Percentiles rank a stretch among this genome's conserved stretches.
phyloP scores from a whole-genome alignment of 92 coral and sea anemone species.

The Zoanthus gigantus region DNA sequence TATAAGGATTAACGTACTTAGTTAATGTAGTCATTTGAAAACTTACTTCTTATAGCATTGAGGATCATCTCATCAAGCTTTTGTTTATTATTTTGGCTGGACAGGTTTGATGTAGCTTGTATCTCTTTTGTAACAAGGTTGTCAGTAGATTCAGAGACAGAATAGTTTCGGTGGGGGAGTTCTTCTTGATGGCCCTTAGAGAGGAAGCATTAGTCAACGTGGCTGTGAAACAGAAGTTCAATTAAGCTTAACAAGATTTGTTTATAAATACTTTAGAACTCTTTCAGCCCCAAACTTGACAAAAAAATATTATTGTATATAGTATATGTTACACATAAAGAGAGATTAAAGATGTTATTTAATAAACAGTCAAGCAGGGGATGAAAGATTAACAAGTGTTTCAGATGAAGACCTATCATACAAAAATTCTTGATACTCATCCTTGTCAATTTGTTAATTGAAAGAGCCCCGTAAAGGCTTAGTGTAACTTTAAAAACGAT shows the following conservation, averaged over 20 bases:
- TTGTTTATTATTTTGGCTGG: neutral
- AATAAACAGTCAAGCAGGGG: neutral
- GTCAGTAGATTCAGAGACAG: neutral
- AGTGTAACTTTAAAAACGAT: neutral
- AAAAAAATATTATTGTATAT: too few species aligned
- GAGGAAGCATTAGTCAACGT: neutral
- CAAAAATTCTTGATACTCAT: neutral
- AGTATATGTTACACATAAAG: too few species aligned
- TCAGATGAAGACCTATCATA: neutral
- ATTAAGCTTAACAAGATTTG: neutral
- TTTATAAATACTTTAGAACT: neutral
- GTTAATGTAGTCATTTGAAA: neutral
- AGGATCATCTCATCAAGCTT: neutral
- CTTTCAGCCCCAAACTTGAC: neutral
- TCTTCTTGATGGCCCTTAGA: constrained; percentile 13
- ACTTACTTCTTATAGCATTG: neutral
- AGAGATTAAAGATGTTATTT: neutral
- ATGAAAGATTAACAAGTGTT: neutral
- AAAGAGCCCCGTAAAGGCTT: neutral
- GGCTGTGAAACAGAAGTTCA: neutral
- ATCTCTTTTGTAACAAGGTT: neutral
- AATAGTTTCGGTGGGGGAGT: neutral
- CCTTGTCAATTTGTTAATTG: neutral
- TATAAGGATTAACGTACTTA: neutral
- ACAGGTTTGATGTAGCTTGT: neutral